Evolutionary conservation across 2,888 invertebrate genomes (phyloP).

Genomic region (Colostygia pectinataria): DNA sequence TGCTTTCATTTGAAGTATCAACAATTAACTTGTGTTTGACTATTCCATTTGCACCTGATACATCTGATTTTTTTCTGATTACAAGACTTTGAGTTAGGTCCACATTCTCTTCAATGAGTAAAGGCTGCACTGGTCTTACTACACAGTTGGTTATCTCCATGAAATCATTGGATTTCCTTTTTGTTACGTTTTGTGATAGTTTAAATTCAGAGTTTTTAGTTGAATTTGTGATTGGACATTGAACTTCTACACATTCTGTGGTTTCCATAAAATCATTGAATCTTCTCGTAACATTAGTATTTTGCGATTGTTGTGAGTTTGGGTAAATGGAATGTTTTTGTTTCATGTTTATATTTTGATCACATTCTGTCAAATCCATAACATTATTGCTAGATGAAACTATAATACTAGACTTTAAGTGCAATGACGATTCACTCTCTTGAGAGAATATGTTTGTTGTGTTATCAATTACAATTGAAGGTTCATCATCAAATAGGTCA

Average conservation of each 20-base stretch:
- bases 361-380: constrained; percentile 61
- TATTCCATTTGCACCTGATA: background rate
- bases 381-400: constrained; percentile 25
- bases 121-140: background rate
- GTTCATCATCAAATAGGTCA: constrained; percentile 77
- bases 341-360: constrained; percentile 17
- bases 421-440: constrained; percentile 24
- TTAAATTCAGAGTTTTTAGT: constrained; percentile 31
- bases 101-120: constrained; percentile 39
- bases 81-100: constrained; percentile 50
- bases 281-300: constrained; percentile 44
- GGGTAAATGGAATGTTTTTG: background rate
- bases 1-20: background rate
- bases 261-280: constrained; percentile 68
- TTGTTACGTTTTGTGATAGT: constrained; percentile 17
- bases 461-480: constrained; percentile 37
- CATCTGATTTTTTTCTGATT: too few relatives aligned
- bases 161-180: constrained; percentile 21
- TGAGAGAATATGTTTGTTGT: constrained; percentile 23
- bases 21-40: background rate
- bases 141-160: constrained; percentile 27
- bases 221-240: background rate
- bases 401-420: constrained; percentile 16
- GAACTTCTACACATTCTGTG: constrained; percentile 54
- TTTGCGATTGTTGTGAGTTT: constrained; percentile 37